Conservation (phyloP, 2,797 vertebrate species). For the Oryzias dopingdopingensis region DNA sequence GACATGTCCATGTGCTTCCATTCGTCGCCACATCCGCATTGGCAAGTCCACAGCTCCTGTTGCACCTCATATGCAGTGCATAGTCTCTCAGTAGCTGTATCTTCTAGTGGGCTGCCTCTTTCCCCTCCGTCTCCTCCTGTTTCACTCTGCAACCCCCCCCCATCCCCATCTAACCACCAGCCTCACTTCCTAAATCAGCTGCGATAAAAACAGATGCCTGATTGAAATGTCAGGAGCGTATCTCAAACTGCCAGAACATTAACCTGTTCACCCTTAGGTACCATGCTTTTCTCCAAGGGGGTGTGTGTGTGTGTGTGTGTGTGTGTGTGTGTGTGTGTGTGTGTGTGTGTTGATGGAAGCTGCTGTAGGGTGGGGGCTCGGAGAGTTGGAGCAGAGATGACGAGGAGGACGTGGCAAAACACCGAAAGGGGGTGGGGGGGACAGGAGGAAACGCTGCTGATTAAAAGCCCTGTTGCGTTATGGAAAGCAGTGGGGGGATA, state of each 20-base stretch:
- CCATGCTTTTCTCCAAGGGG: slow-evolving; percentile 55
- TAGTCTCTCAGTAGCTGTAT: slow-evolving; percentile 35
- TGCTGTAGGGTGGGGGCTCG: slow-evolving; percentile 1
- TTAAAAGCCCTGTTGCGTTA: slow-evolving; percentile 69
- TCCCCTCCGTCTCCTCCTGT: slow-evolving; percentile 4
- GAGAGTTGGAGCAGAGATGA: slow-evolving; percentile 1
- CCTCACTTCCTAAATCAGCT: slow-evolving; percentile 75
- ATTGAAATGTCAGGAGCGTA: slow-evolving; percentile 83
- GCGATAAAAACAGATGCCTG: slow-evolving; percentile 79
- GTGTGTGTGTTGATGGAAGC: too few species aligned
- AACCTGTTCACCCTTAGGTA: slow-evolving; percentile 77
- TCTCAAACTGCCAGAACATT: slow-evolving; percentile 84
- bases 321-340: too few species aligned
- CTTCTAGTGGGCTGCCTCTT: slow-evolving; percentile 29
- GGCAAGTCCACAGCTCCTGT: slow-evolving; percentile 44
- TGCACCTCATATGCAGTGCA: slow-evolving; percentile 40
- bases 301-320: too few species aligned
- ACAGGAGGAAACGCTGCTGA: slow-evolving; percentile 66
- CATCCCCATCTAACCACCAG: slow-evolving; percentile 22
- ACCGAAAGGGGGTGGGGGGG: slow-evolving; percentile 3
- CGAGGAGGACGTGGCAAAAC: slow-evolving; percentile 1
- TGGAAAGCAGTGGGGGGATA: slow-evolving; percentile 41
- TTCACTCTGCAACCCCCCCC: slow-evolving; percentile 27
- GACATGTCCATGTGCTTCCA: slow-evolving; percentile 64
- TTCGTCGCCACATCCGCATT: slow-evolving; percentile 24